Evolutionary conservation across 2,113 vertebrate species (phyloP).

Genomic region (Psittacara wagleri): DNA sequence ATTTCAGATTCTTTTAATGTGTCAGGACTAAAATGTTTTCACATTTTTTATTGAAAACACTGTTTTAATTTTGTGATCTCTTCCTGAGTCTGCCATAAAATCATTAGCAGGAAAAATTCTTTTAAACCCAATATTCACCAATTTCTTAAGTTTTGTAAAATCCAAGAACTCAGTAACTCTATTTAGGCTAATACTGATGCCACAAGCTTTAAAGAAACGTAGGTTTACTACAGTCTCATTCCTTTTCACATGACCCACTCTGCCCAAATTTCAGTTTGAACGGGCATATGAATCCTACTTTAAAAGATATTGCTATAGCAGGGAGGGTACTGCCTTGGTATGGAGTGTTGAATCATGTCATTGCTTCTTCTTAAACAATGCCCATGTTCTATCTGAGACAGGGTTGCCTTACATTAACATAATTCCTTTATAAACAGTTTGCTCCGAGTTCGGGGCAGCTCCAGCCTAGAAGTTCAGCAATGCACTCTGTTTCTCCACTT

Average conservation of each 20-base stretch:
- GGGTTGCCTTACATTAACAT: not conserved
- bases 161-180: not conserved
- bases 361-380: not conserved
- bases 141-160: not conserved
- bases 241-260: not conserved
- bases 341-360: not conserved
- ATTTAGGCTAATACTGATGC: not conserved
- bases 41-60: not conserved
- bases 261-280: not conserved
- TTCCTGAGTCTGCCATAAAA: not conserved
- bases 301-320: not conserved
- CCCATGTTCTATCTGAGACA: not conserved
- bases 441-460: not conserved
- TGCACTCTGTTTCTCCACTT: not conserved
- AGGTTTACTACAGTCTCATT: not conserved
- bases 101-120: not conserved
- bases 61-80: not conserved
- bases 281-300: not conserved
- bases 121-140: not conserved
- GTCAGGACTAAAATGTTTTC: not conserved
- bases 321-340: not conserved
- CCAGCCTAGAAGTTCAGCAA: not conserved
- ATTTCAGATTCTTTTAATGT: not conserved
- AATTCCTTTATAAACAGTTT: not conserved
- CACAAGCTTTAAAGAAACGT: not conserved